phyloP scores from a whole-genome alignment of 2,113 vertebrate species.

The Rissa tridactyla region DNA sequence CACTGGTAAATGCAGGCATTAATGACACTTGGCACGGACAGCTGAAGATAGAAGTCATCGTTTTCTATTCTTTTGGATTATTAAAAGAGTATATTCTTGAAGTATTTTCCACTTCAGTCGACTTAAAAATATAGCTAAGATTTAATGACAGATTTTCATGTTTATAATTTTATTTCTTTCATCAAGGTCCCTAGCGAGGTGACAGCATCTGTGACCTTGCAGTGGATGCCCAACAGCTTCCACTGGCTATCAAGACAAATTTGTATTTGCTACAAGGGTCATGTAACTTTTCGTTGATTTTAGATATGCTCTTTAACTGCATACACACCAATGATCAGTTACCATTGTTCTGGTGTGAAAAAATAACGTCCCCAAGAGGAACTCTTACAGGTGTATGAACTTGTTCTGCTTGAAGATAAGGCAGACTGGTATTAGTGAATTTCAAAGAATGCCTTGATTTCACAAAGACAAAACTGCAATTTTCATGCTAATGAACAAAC shows the following conservation, averaged over 20 bases:
- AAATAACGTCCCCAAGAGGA: background rate
- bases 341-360: background rate
- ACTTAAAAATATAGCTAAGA: background rate
- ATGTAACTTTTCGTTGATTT: background rate
- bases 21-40: background rate
- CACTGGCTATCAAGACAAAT: background rate
- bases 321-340: background rate
- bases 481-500: slow-evolving; percentile 54
- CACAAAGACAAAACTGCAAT: slow-evolving; percentile 30
- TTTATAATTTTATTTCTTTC: background rate
- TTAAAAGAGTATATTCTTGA: background rate
- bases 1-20: background rate
- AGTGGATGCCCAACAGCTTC: background rate
- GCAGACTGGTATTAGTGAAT: background rate
- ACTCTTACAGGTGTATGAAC: background rate
- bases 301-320: background rate
- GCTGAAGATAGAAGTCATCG: background rate
- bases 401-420: background rate
- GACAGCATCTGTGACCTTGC: background rate
- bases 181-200: background rate
- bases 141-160: background rate
- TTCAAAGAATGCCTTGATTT: slow-evolving; percentile 12
- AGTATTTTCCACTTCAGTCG: background rate
- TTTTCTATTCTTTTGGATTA: background rate
- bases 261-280: background rate